Base-by-base conservation (phyloP, 2,888 invertebrate genomes). In the Heliconius erato region DNA sequence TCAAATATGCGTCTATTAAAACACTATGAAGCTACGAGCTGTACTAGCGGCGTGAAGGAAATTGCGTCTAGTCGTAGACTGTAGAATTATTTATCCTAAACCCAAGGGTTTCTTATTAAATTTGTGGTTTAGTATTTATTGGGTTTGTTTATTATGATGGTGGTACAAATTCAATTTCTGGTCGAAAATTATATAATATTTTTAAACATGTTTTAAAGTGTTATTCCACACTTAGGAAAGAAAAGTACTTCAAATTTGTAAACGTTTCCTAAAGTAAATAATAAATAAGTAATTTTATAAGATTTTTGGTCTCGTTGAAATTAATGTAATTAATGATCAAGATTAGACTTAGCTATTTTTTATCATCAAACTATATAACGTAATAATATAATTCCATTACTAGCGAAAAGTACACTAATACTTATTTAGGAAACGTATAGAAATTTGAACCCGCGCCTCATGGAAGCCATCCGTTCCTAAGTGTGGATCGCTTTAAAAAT, bases 1-100 rank as follows among this genome's bases (percentile, higher is more conserved):
- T 78, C 67, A 68, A 78, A 78, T 68, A 49, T 3, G 44, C n/a
- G 23, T 26, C 65, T 78, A 78, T 78, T 78, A 78, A 78, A 68
- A 44, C 44, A 16, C 78, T 23, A 78, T 65, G 44, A 67, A 28
- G 44, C 67, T 44, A 78, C 35, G 67, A 78, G 28, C 78, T 67
- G 26, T 26, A 28, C 19, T n/a, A 28, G 67, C 44, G 28, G 68
- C 23, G 26, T 28, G 44, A 3, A 78, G 67, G 78, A 78, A 78
- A 78, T 78, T 78, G 49, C 28, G 28, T 67, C 67, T 49, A 23
- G 49, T 44, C 49, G 44, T 68, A 44, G 44, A 28, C 67, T 49
- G 49, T 67, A 40, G 44, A 28, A 67, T 49, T 78, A 78, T 67
- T 68, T 49, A 78, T 28, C 2, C 16, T 26, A 49, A 72, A 26